Percentiles rank a stretch among this genome's conserved stretches.
phyloP scores from a whole-genome alignment of 2,888 invertebrate species.

The Apodemia duryi region DNA sequence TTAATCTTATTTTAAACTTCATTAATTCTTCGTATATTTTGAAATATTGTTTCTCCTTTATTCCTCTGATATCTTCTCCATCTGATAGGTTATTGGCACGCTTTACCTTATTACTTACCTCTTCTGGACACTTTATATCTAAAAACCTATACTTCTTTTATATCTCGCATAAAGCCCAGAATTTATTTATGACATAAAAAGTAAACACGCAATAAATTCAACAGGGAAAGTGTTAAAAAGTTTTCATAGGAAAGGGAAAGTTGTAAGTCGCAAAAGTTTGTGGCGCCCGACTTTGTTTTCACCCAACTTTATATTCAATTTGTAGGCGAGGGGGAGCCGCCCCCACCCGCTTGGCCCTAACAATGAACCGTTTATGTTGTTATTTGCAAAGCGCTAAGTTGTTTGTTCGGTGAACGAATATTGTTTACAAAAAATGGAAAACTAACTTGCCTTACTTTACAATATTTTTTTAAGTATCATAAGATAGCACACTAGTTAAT shows the following conservation, averaged over 20 bases:
- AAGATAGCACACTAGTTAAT: too few species aligned
- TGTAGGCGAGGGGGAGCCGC: slow-evolving; percentile 1
- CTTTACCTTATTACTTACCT: neutral
- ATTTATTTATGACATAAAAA: slow-evolving; percentile 6
- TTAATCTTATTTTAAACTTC: too few species aligned
- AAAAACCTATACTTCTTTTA: neutral
- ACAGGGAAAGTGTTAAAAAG: slow-evolving; percentile 65
- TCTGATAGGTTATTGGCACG: too few species aligned
- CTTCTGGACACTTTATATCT: neutral
- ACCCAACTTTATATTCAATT: slow-evolving; percentile 29
- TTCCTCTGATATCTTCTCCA: too few species aligned
- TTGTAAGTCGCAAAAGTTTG: slow-evolving; percentile 59
- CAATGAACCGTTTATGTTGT: slow-evolving; percentile 46
- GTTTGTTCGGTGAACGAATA: slow-evolving; percentile 19
- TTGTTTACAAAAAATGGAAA: slow-evolving; percentile 19
- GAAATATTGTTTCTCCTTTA: too few species aligned
- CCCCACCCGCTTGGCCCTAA: slow-evolving; percentile 35
- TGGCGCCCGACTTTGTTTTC: slow-evolving; percentile 63
- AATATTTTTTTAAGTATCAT: too few species aligned
- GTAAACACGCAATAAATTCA: slow-evolving; percentile 19
- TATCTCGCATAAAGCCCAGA: neutral
- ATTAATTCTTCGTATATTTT: too few species aligned
- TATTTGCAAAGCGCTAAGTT: slow-evolving; percentile 35
- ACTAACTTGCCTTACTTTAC: too few species aligned
- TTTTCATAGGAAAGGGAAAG: slow-evolving; percentile 67